Evolutionary conservation across 1,140 invertebrate species (phyloP), one percentile per base, ranked within the genome.

Genomic region (Scylla paramamosain): DNA sequence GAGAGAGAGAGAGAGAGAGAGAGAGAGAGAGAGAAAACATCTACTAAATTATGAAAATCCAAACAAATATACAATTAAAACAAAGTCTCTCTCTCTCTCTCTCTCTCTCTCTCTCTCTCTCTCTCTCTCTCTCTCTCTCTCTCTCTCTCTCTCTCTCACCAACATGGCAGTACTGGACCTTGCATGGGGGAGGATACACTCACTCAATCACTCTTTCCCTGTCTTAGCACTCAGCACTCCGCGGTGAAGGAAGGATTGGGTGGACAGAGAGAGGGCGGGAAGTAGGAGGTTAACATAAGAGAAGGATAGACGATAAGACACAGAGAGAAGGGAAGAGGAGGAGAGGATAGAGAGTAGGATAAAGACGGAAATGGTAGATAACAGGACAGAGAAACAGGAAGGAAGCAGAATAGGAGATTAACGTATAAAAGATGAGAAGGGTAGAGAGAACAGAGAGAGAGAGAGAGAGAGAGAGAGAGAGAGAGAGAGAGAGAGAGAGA

Each of bases 21-120:
- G 88, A 39, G 45, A 89, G 31, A 39, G 88, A 46, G 88, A 89
- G 88, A 89, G 88, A 89, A 25, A 39, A 46, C 10, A n/a, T n/a
- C n/a, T n/a, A n/a, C n/a, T n/a, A n/a, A n/a, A n/a, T n/a, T n/a
- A n/a, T n/a, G n/a, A n/a, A n/a, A n/a, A n/a, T n/a, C n/a, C n/a
- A n/a, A n/a, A n/a, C n/a, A n/a, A n/a, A n/a, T n/a, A n/a, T n/a
- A n/a, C n/a, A n/a, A n/a, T n/a, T n/a, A n/a, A n/a, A n/a, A n/a
- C n/a, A n/a, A n/a, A n/a, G n/a, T n/a, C n/a, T n/a, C n/a, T n/a
- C n/a, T n/a, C n/a, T n/a, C n/a, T n/a, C n/a, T n/a, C n/a, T n/a
- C n/a, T n/a, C n/a, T n/a, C n/a, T n/a, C n/a, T n/a, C n/a, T n/a
- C n/a, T n/a, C n/a, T n/a, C n/a, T n/a, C n/a, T n/a, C n/a, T n/a